Base-by-base conservation (phyloP, 2,113 vertebrate genomes). In the Vireo altiloquus region DNA sequence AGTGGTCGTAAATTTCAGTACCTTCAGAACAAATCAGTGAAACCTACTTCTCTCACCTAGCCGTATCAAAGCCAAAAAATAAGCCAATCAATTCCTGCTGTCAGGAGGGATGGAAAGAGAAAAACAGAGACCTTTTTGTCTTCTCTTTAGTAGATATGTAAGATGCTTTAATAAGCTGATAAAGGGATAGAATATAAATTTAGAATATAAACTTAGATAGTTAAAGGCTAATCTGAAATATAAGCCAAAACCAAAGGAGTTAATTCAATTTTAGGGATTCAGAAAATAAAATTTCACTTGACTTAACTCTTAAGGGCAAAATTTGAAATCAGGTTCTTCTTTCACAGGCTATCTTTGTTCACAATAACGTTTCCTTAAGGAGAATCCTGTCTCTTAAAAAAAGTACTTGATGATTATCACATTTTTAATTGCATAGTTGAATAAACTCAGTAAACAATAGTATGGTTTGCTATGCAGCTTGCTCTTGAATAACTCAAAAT, bases 1-100 rank as follows among this genome's bases (percentile, higher is more conserved):
- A 89, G 74, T n/a, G 49, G 33, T 71, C 47, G 68, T 90, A 93
- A 93, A 95, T 92, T 90, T 92, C 89, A 82, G 53, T 94, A 84
- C 60, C 69, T 89, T 96, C 83, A 60, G 65, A 94, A 79, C 44
- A 89, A 84, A 91, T 69, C 56, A 64, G 14, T 47, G 71, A 87
- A 93, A 56, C 37, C 23, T 83, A 46, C 74, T 84, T 91, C 77
- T 92, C 75, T 93, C 76, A 89, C 87, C 87, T 95, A 89, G 15
- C 1, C 0, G 10, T 72, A 91, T 64, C 39, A 66, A 90, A 90
- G 60, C 40, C 56, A 75, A 70, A 92, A 89, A 47, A 33, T 33
- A 82, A 79, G 40, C 37, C 40, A 87, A 87, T 70, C 40, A 56
- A 13, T 95, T 90, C 52, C 68, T 91, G 56, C 35, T 84, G 74